These are phyloP conservation scores for Tetragnatha versicolor DNA, from an alignment of 1,140 invertebrate genomes.

Conservation along the genomic window DNA sequence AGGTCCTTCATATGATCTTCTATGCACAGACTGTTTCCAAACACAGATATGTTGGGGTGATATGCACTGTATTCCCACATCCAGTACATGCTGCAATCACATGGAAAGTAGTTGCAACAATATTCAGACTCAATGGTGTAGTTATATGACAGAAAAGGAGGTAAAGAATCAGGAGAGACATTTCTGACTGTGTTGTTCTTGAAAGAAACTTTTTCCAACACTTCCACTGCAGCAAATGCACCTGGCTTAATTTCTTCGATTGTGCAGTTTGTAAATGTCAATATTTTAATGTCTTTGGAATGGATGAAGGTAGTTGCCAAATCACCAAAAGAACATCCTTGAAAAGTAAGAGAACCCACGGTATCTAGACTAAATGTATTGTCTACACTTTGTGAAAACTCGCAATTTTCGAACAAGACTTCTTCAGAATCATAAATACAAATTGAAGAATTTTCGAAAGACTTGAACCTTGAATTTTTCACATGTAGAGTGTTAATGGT, in stretches of 20 bases:
- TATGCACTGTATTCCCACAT: not conserved
- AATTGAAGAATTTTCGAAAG: not conserved
- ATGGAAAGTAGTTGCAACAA: conserved; percentile 8
- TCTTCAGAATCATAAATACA: not conserved
- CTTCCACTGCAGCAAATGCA: not conserved
- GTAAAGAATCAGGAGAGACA: not conserved
- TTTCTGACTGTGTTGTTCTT: not conserved
- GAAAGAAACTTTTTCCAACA: not conserved
- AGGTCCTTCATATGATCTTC: not conserved
- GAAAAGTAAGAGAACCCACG: not conserved
- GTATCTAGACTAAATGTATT: not conserved
- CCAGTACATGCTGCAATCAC: conserved; percentile 30
- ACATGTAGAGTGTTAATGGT: not conserved
- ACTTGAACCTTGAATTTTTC: not conserved
- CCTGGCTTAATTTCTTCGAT: conserved; percentile 1
- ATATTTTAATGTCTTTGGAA: not conserved
- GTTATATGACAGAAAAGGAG: not conserved
- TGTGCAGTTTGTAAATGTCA: not conserved
- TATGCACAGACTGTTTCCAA: not conserved
- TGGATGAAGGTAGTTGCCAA: not conserved
- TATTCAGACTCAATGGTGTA: not conserved
- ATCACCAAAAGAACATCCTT: not conserved
- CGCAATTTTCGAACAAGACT: not conserved
- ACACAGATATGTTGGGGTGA: not conserved
- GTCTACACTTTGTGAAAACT: not conserved